Base-by-base conservation (phyloP, 2,797 vertebrate genomes). In the Scyliorhinus canicula region DNA sequence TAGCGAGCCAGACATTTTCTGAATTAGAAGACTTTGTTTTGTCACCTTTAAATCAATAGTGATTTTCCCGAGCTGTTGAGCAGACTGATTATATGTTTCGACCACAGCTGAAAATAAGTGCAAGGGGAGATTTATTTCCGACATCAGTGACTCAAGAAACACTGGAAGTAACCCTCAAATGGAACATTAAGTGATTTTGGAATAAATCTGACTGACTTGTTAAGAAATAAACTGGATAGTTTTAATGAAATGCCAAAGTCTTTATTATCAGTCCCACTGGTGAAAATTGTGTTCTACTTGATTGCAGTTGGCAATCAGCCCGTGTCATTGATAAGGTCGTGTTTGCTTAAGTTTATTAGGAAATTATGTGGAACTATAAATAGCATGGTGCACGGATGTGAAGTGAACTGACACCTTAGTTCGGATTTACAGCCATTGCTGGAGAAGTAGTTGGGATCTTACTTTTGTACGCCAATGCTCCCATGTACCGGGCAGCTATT, bases 331-430 rank as follows among this genome's bases (percentile, higher is more conserved):
- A 65, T 65, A 91, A 91, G n/a, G n/a, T 65, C 40, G n/a, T 90
- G 55, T 91, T 91, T 65, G n/a, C 88, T 63, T 63, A 91, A 44
- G n/a, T 65, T 91, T 91, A 91, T 44, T 91, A 65, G 88, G 26
- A 65, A 44, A 91, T 91, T 91, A 91, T 5, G 88, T 91, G n/a
- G 63, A 52, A 69, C 67, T 47, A 50, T 50, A 93, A 93, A 50
- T 93, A 71, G 65, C 65, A 52, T 35, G 63, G 26, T 8, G 8
- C 65, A 67, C n/a, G 7, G 63, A 44, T 71, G 4, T 93, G 67
- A 93, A 71, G 47, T 69, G 90, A 67, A 63, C 57, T 93, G 67
- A 71, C 67, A 8, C 52, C 71, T 93, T 35, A 93, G 44, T 50
- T 93, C 71, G 63, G 26, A 31, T 67, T 93, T 93, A 71, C 40